Evolutionary conservation across 2,113 vertebrate species (phyloP).

Genomic region (Nycticebus coucang): DNA sequence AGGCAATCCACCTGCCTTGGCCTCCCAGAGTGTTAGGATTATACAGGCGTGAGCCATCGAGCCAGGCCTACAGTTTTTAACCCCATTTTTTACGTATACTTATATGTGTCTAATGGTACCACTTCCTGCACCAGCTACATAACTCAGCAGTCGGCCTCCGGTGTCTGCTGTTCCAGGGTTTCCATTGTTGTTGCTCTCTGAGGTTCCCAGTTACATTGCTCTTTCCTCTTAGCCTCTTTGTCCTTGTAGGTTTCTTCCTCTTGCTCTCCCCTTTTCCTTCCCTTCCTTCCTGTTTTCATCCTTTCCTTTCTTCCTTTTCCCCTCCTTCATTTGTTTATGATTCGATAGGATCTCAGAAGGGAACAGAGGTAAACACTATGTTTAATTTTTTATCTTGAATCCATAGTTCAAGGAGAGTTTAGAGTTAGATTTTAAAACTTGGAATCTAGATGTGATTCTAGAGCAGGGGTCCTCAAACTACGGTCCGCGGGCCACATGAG

Average conservation of each 20-base stretch:
- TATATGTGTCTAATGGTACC: background rate
- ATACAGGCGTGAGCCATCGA: too few species aligned
- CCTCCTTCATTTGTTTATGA: too few species aligned
- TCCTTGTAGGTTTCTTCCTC: background rate
- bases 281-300: too few species aligned
- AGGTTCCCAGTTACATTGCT: background rate
- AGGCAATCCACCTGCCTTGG: too few species aligned
- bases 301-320: background rate
- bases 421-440: slow-evolving; percentile 32
- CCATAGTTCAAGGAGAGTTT: background rate
- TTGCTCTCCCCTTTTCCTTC: too few species aligned
- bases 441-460: background rate
- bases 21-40: too few species aligned
- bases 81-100: background rate
- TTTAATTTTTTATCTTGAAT: slow-evolving; percentile 22
- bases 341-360: background rate
- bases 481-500: too few species aligned
- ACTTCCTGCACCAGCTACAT: background rate
- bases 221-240: background rate
- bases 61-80: background rate
- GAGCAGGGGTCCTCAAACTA: too few species aligned
- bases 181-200: background rate
- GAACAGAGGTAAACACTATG: background rate
- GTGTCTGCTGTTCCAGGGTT: background rate
- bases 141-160: background rate